Evolutionary conservation across 2,113 vertebrate species (phyloP), one percentile per base, ranked within the genome.

Genomic region (Australoheros scitulus): DNA sequence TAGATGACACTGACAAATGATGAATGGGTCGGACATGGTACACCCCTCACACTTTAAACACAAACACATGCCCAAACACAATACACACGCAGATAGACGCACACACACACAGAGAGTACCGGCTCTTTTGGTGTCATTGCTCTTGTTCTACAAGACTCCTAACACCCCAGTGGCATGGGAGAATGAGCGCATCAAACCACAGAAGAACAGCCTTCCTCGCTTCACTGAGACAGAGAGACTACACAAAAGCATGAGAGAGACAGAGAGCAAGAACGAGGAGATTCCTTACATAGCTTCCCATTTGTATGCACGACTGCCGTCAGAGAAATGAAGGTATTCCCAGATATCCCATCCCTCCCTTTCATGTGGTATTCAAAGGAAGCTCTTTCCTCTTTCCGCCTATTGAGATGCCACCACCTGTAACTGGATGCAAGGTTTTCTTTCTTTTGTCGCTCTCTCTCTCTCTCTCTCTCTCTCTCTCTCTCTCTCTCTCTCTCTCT

Each of bases 261-360:
- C 63, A 79, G 84, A 74, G 61, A 80, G 75, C 1, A 29, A 81
- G 83, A 92, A 93, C 91, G 77, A 86, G 89, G 82, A 93, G 95
- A 96, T 97, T 97, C 97, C 93, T 95, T 89, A 94, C 95, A 97
- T 96, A 95, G 92, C 93, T 96, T 96, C 93, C 94, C 94, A 93
- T 96, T 96, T 96, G 95, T 96, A 95, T 95, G 95, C 94, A 93
- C 95, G 94, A 77, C 82, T 95, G 96, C 94, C 88, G 87, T 88
- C 90, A 87, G 90, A 96, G 93, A 89, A 92, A 92, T 77, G 52
- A 92, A 88, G 81, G 2, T 95, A 94, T 94, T 92, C 92, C 90
- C 88, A 95, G 91, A 93, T 94, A 94, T 95, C 93, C 92, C 92
- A 92, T 94, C 91, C 93, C 92, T 93, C 92, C 92, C 84, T 93